Evolutionary conservation across 2,888 invertebrate genomes (phyloP), one percentile per base, ranked within the genome.

Genomic region (Netelia fuscicornis): DNA sequence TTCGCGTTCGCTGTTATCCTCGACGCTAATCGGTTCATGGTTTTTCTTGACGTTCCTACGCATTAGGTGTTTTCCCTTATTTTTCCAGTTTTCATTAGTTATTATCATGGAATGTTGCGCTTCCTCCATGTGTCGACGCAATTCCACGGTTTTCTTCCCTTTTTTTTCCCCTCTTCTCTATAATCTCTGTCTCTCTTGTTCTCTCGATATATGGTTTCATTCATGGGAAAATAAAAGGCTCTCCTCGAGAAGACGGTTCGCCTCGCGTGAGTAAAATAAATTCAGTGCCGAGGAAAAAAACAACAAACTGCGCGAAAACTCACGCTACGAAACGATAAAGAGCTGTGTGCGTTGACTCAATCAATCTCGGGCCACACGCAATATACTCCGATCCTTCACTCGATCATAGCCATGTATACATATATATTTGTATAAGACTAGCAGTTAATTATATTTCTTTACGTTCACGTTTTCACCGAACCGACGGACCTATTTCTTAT

Each of bases 261-360:
- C 67, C 67, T 72, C 68, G 84, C 77, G 77, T 75, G 77, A 54
- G 58, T 30, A 76, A 68, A 68, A 52, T 56, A 80, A 80, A 37
- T 72, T 23, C 37, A 44, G 17, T 37, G 20, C 11, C 48, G 52
- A 37, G 11, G 52, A 54, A 76, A 71, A 58, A 20, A 20, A 20
- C 0, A 20, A 20, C 20, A 20, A 20, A n/a, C 42, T 11, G 37
- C 20, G 37, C 48, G 30, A 80, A 54, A 79, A 62, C 48, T 37
- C 23, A 70, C 11, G 20, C 58, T 11, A 48, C 6, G 10, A 1
- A 37, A 20, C 20, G 58, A 60, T 60, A 64, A 25, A 17, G 60
- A 56, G 13, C 68, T 13, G 48, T 20, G 44, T 8, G 37, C 42
- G 62, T n/a, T 67, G 60, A 42, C 62, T 62, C 23, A 79, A 71